A percentile compares a stretch with the other conserved stretches of the same genome.
Conservation (phyloP, 1,140 invertebrate genomes). For the Drosophila jambulina region DNA sequence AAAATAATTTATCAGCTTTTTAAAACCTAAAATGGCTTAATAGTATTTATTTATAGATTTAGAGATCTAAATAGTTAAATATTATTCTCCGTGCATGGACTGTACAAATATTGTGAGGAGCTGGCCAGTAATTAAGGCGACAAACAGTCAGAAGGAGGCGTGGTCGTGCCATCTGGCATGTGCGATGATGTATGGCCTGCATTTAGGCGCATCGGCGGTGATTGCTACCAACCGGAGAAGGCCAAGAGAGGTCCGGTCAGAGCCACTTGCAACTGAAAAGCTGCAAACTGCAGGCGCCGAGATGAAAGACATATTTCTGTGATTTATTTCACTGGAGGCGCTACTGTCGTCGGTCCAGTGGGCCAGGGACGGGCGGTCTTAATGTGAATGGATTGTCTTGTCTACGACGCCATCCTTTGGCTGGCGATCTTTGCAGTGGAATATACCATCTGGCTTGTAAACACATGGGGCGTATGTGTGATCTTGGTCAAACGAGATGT, state of each 20-base stretch:
- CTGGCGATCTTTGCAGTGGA: not conserved
- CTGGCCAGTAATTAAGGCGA: slow-evolving; percentile 77
- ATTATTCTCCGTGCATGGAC: slow-evolving; percentile 35
- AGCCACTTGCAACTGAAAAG: slow-evolving; percentile 11
- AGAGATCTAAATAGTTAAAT: not conserved
- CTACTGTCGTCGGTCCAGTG: slow-evolving; percentile 50
- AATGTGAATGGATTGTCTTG: slow-evolving; percentile 52
- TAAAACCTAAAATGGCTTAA: accelerated
- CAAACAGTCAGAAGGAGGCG: slow-evolving; percentile 72
- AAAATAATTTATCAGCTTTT: not conserved
- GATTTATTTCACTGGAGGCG: slow-evolving; percentile 76
- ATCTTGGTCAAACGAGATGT: slow-evolving; percentile 17
- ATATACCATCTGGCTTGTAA: slow-evolving; percentile 1
- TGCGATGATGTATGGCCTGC: slow-evolving; percentile 68
- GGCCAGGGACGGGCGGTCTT: slow-evolving; percentile 22
- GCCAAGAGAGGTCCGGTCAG: slow-evolving; percentile 4
- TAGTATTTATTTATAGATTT: no score
- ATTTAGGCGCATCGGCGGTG: slow-evolving; percentile 52
- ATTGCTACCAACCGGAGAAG: slow-evolving; percentile 52
- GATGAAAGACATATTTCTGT: slow-evolving; percentile 81
- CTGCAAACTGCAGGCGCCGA: slow-evolving; percentile 59
- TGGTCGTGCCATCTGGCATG: slow-evolving; percentile 57
- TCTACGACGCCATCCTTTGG: slow-evolving; percentile 22
- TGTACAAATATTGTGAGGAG: slow-evolving; percentile 72
- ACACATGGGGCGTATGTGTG: slow-evolving; percentile 35